Evolutionary conservation across 2,797 vertebrate species (phyloP).

Genomic region (Manis crassicaudata): DNA sequence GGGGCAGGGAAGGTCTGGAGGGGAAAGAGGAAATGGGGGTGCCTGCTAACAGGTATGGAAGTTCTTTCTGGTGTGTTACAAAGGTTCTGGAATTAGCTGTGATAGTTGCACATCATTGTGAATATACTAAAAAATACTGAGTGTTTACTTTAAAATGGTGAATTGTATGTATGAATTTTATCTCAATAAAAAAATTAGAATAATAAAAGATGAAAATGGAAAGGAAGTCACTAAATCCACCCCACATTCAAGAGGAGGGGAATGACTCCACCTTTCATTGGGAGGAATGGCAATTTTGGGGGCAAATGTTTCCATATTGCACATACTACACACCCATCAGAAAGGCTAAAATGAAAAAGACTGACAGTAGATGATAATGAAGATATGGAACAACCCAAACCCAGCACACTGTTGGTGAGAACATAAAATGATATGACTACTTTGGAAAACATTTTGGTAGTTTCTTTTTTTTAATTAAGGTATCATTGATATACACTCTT

Average conservation of each 20-base stretch:
- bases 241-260: neutral
- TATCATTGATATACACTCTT: too few species aligned
- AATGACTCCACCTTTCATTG: neutral
- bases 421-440: neutral
- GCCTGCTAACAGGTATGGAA: neutral
- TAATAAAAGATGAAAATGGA: neutral
- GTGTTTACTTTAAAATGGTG: neutral
- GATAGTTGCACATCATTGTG: neutral
- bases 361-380: neutral
- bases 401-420: neutral
- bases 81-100: neutral
- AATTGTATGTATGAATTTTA: neutral
- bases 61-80: neutral
- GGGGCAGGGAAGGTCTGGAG: neutral
- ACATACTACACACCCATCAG: neutral
- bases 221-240: neutral
- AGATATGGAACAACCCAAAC: neutral
- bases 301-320: neutral
- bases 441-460: neutral
- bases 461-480: neutral
- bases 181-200: neutral
- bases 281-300: neutral
- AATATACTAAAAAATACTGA: neutral
- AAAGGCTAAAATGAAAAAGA: neutral
- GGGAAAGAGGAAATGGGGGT: neutral